Conservation (phyloP, 1,140 invertebrate species). For the Elymnias hypermnestra region DNA sequence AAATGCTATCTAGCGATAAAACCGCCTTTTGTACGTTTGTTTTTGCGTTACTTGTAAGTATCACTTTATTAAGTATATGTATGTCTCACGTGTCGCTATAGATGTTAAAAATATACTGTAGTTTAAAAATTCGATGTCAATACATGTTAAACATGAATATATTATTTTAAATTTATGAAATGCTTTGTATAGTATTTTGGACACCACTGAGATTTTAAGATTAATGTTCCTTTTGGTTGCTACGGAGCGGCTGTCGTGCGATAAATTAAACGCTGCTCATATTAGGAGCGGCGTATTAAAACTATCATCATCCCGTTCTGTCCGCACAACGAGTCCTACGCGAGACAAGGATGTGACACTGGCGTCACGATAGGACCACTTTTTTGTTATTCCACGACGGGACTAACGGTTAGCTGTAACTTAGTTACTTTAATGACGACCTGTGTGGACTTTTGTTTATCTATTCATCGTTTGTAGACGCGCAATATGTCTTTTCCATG, state of each 20-base stretch:
- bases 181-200: slow-evolving; percentile 19
- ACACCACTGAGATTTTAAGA: slow-evolving; percentile 47
- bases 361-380: slow-evolving; percentile 51
- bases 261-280: slow-evolving; percentile 69
- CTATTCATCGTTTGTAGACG: slow-evolving; percentile 5
- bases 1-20: no score
- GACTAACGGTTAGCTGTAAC: slow-evolving; percentile 61
- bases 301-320: slow-evolving; percentile 45
- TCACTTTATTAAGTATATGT: no score
- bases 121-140: no score
- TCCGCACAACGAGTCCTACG: slow-evolving; percentile 26
- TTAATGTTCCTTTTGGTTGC: slow-evolving; percentile 59
- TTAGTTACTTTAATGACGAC: slow-evolving; percentile 56
- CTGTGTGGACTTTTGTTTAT: slow-evolving; percentile 31
- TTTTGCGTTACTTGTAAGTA: no score
- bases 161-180: slow-evolving; percentile 1
- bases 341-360: slow-evolving; percentile 49
- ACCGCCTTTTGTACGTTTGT: no score
- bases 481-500: no score
- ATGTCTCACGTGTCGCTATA: no score
- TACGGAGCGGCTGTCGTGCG: slow-evolving; percentile 60
- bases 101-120: no score
- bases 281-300: slow-evolving; percentile 59
- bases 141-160: no score
- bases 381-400: slow-evolving; percentile 65